phyloP scores from a whole-genome alignment of 1,140 invertebrate species.

The Penaeus vannamei region DNA sequence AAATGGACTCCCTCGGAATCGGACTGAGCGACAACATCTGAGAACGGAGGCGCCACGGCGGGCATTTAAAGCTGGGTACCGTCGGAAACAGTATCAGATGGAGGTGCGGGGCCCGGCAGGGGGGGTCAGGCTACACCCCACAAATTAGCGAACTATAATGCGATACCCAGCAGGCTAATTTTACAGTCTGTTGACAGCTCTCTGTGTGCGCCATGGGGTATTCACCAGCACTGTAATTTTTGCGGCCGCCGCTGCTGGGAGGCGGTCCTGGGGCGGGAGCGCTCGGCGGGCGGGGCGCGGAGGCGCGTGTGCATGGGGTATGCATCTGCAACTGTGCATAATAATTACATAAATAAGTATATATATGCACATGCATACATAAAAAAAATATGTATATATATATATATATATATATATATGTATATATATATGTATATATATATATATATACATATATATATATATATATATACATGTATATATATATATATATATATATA shows the following conservation, averaged over 20 bases:
- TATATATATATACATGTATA: too few species aligned
- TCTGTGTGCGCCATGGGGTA: constrained; percentile 28
- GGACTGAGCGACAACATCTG: background rate
- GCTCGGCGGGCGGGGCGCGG: background rate
- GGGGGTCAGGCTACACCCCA: constrained; percentile 23
- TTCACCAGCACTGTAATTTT: constrained; percentile 28
- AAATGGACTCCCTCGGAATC: too few species aligned
- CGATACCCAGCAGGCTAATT: constrained; percentile 52
- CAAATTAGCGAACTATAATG: constrained; percentile 52
- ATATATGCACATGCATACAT: background rate
- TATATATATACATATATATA: too few species aligned
- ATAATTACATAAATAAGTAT: background rate
- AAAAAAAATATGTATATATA: background rate
- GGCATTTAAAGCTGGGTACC: constrained; percentile 28
- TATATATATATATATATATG: background rate
- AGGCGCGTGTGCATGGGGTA: background rate
- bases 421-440: background rate
- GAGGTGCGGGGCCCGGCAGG: constrained; percentile 9
- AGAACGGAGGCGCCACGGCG: background rate
- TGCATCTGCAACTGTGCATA: background rate
- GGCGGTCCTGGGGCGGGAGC: background rate
- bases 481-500: too few species aligned
- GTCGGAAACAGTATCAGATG: constrained; percentile 41
- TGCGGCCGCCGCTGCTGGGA: constrained; percentile 8
- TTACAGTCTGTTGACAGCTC: constrained; percentile 48